A percentile compares a stretch with the other conserved stretches of the same genome.
These are phyloP conservation scores for Limnephilus marmoratus DNA, from an alignment of 2,888 invertebrate genomes.

Conservation along the genomic window DNA sequence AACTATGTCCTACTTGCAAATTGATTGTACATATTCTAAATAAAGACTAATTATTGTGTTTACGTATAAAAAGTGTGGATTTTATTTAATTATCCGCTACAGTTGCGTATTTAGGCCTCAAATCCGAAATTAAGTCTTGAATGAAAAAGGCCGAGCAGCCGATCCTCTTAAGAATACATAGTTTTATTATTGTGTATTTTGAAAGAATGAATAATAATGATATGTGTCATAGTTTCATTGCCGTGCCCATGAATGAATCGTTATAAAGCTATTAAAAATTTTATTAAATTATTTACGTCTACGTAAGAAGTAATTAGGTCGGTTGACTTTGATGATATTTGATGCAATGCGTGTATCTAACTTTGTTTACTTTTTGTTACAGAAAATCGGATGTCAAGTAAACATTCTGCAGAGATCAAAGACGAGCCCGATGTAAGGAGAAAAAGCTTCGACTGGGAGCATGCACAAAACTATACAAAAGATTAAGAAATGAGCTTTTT, in stretches of 20 bases:
- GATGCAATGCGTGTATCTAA: background rate
- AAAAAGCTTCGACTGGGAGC: background rate
- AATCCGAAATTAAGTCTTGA: too few relatives aligned
- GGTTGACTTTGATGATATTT: background rate
- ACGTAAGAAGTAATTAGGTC: background rate
- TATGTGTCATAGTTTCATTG: background rate
- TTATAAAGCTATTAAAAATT: background rate
- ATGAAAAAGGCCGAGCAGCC: too few relatives aligned
- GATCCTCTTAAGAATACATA: background rate
- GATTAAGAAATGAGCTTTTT: slow-evolving; percentile 9
- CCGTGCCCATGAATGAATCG: background rate
- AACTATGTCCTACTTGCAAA: too few relatives aligned
- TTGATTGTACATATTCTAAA: too few relatives aligned
- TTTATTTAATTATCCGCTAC: too few relatives aligned
- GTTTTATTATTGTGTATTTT: background rate
- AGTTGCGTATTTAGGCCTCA: too few relatives aligned
- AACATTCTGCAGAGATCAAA: slow-evolving; percentile 14
- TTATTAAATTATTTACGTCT: background rate
- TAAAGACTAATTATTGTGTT: too few relatives aligned
- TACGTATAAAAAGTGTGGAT: too few relatives aligned
- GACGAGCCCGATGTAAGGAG: slow-evolving; percentile 4
- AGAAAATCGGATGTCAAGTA: slow-evolving; percentile 19
- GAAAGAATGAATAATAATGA: background rate
- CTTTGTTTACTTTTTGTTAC: slow-evolving; percentile 11
- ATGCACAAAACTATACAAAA: background rate